Evolutionary conservation across 2,113 vertebrate genomes (phyloP).

Genomic region (Pseudopodoces humilis): DNA sequence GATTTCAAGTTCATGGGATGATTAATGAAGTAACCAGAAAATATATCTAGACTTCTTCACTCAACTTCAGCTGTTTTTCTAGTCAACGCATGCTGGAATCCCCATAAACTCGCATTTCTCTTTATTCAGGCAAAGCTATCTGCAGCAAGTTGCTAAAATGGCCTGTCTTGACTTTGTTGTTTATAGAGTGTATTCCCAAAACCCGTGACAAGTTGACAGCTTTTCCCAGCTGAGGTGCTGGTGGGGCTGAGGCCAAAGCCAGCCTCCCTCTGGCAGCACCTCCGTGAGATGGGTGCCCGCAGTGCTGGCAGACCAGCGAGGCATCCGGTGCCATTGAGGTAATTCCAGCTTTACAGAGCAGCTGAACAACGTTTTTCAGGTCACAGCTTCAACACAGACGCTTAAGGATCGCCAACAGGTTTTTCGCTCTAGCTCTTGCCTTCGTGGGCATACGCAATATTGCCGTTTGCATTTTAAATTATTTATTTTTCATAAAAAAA

Average conservation of each 20-base stretch:
- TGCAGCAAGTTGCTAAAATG: neutral
- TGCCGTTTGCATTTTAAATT: neutral
- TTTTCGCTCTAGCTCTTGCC: neutral
- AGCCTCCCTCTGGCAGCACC: neutral
- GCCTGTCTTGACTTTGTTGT: neutral
- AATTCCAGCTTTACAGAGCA: neutral
- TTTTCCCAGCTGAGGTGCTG: neutral
- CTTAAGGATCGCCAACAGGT: neutral
- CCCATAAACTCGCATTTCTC: neutral
- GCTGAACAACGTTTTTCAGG: neutral
- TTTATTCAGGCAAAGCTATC: neutral
- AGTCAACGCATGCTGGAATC: neutral
- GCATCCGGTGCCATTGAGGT: fast-evolving
- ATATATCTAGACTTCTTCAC: neutral
- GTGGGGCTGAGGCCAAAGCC: neutral
- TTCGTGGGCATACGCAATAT: neutral
- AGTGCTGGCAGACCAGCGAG: neutral
- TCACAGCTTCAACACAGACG: fast-evolving
- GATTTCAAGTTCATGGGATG: neutral
- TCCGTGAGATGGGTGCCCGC: fast-evolving
- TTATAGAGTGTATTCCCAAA: neutral
- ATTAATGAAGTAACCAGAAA: neutral
- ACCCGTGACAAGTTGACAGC: neutral
- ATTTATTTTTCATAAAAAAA: neutral
- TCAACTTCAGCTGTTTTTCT: neutral